Evolutionary conservation across 1,140 invertebrate genomes (phyloP).

Genomic region (Leptinotarsa defecta): DNA sequence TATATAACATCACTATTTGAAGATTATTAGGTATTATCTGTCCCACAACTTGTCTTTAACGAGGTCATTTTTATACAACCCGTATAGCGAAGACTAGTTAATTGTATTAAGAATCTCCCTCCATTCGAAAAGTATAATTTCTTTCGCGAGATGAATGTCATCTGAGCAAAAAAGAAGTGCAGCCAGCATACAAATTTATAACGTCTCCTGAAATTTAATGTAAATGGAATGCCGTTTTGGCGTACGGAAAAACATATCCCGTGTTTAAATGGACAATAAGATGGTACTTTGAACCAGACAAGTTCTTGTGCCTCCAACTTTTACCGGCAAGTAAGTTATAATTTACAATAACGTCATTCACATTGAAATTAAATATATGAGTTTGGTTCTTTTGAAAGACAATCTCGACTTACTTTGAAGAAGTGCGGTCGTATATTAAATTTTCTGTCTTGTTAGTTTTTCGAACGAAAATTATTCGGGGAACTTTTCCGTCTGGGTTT

Average conservation of each 20-base stretch:
- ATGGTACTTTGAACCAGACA: conserved; percentile 51
- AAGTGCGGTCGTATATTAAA: conserved; percentile 17
- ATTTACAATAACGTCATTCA: conserved; percentile 48
- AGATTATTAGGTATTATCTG: too few species aligned
- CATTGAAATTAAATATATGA: conserved; percentile 49
- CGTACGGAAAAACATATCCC: conserved; percentile 50
- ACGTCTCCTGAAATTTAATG: conserved; percentile 48
- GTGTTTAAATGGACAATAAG: conserved; percentile 53
- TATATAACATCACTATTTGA: too few species aligned
- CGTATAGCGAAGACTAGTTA: too few species aligned
- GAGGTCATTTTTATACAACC: too few species aligned
- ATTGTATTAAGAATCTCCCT: conserved; percentile 1
- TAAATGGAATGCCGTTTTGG: conserved; percentile 48
- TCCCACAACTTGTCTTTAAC: too few species aligned
- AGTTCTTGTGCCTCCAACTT: conserved; percentile 47
- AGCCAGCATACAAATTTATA: conserved; percentile 46
- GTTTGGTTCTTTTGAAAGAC: conserved; percentile 38
- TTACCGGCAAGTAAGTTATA: conserved; percentile 46
- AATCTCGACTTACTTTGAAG: conserved; percentile 13
- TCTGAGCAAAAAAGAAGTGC: conserved; percentile 32
- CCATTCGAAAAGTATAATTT: background rate
- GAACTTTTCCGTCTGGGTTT: background rate
- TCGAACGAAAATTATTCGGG: background rate
- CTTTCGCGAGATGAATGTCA: conserved; percentile 15
- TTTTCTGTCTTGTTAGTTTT: conserved; percentile 17